A percentile compares a stretch with the other conserved stretches of the same genome.
Conservation (phyloP, 2,888 invertebrate species). For the Ecliptopera silaceata region DNA sequence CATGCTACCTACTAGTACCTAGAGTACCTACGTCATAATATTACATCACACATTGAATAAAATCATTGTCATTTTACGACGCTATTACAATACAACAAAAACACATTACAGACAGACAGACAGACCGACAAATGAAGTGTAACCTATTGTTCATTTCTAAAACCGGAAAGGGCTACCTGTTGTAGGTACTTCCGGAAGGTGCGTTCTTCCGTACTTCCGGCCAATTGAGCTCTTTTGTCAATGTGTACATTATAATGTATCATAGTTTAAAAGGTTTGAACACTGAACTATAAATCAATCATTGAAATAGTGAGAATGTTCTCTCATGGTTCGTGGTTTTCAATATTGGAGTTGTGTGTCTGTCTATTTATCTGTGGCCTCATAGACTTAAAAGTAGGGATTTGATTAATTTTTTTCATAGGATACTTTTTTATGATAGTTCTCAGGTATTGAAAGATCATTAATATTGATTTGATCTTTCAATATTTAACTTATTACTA, state of each 20-base stretch:
- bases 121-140: conserved; percentile 32
- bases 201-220: conserved; percentile 35
- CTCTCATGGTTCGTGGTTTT: too few relatives aligned
- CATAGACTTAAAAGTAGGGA: too few relatives aligned
- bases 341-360: too few relatives aligned
- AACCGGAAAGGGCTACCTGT: conserved; percentile 57
- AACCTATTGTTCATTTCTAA: conserved; percentile 41
- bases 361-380: too few relatives aligned
- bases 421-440: too few relatives aligned
- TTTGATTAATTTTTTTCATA: too few relatives aligned
- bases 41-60: too few relatives aligned
- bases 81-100: conserved; percentile 13
- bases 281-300: not conserved
- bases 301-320: not conserved
- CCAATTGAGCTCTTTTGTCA: conserved; percentile 40
- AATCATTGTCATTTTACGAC: conserved; percentile 2
- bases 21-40: too few relatives aligned
- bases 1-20: too few relatives aligned
- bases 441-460: too few relatives aligned
- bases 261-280: not conserved
- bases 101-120: conserved; percentile 21
- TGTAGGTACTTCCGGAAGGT: conserved; percentile 50
- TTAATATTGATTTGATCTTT: too few relatives aligned
- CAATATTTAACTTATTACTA: too few relatives aligned
- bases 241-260: not conserved